Percentiles rank a stretch among this genome's conserved stretches.
phyloP scores from a whole-genome alignment of 2,888 invertebrate genomes.

The Phasia obesa region DNA sequence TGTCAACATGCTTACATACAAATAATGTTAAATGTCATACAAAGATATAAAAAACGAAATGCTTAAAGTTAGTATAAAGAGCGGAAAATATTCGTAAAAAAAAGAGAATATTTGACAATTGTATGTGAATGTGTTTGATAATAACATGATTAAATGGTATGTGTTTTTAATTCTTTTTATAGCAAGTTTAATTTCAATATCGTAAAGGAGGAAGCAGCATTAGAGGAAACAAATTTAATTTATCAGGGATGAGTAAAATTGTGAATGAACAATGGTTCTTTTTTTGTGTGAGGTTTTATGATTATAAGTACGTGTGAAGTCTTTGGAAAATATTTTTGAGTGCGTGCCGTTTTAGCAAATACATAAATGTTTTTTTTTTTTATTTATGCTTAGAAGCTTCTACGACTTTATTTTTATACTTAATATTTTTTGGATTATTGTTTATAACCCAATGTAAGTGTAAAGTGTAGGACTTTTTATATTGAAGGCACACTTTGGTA shows the following conservation, averaged over 20 bases:
- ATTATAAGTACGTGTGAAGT: conserved; percentile 65
- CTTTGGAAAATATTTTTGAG: conserved; percentile 61
- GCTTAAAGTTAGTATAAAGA: background rate
- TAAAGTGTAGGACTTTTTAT: background rate
- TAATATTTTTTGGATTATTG: conserved; percentile 51
- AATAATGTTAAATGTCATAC: background rate
- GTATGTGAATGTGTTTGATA: conserved; percentile 1
- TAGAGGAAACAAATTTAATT: background rate
- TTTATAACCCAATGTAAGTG: conserved; percentile 20
- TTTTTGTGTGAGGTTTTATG: conserved; percentile 42
- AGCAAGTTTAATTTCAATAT: background rate
- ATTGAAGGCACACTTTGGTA: conserved; percentile 74
- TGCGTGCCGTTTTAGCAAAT: conserved; percentile 68
- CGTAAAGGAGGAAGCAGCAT: background rate
- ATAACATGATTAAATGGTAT: conserved; percentile 26
- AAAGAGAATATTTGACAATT: background rate
- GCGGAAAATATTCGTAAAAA: background rate
- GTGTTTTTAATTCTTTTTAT: conserved; percentile 44
- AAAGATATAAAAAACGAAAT: no score
- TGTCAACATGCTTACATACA: background rate
- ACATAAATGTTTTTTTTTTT: conserved; percentile 58
- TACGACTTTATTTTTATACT: conserved; percentile 39
- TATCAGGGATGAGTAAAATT: conserved; percentile 18
- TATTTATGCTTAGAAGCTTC: background rate
- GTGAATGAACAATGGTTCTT: conserved; percentile 3